Evolutionary conservation across 2,113 vertebrate genomes (phyloP).

Genomic region (Camelus dromedarius): DNA sequence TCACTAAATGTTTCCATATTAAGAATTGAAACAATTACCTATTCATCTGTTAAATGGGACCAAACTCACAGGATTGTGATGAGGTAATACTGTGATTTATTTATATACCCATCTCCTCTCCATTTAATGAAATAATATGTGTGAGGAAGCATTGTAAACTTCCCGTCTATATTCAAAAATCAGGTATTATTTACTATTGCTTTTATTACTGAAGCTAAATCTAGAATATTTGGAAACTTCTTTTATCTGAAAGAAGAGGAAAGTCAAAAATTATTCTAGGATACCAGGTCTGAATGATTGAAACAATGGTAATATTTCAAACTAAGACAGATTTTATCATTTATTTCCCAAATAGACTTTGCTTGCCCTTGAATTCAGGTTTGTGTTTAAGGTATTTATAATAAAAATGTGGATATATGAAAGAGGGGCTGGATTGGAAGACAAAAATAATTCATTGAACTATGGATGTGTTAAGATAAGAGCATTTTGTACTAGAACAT

Average conservation of each 20-base stretch:
- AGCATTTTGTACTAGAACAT: neutral
- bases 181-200: neutral
- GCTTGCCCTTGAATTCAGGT: neutral
- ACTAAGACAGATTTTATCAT: neutral
- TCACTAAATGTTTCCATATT: neutral
- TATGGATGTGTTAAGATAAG: neutral
- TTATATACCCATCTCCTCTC: neutral
- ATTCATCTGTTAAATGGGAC: neutral
- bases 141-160: neutral
- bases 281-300: neutral
- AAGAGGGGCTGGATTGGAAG: neutral
- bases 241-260: neutral
- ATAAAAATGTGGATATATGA: neutral
- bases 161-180: neutral
- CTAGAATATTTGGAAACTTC: neutral
- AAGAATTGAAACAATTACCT: constrained; percentile 6
- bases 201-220: neutral
- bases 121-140: neutral
- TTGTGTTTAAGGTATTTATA: neutral
- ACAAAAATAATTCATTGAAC: neutral
- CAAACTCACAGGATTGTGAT: neutral
- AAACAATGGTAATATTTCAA: neutral
- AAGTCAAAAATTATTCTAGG: neutral
- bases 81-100: neutral
- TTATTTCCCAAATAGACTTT: neutral